Percentiles rank a stretch among this genome's conserved stretches.
Evolutionary conservation across 2,113 vertebrate species (phyloP).

Genomic region (Fulmarus glacialis): DNA sequence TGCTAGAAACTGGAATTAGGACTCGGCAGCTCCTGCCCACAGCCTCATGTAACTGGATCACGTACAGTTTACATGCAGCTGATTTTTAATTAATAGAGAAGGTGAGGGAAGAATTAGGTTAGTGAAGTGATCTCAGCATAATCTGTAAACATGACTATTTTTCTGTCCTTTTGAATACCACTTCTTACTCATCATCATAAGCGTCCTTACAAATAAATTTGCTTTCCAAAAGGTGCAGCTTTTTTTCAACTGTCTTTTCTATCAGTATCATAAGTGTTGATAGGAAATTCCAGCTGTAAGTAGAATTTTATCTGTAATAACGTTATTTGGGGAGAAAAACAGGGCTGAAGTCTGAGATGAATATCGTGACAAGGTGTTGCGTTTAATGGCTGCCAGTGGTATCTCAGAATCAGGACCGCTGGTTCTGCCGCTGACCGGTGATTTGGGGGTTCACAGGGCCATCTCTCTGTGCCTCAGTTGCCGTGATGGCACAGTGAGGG

Average conservation of each 20-base stretch:
- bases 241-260: background rate
- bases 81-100: background rate
- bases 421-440: fast-evolving
- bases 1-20: background rate
- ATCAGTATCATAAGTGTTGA: background rate
- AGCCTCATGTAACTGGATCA: background rate
- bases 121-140: background rate
- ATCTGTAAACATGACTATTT: background rate
- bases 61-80: fast-evolving
- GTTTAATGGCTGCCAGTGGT: background rate
- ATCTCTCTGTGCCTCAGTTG: background rate
- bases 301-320: background rate
- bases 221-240: background rate
- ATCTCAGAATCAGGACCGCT: background rate
- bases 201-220: background rate
- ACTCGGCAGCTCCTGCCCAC: background rate
- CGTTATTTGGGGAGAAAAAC: fast-evolving
- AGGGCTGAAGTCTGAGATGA: background rate
- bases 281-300: background rate
- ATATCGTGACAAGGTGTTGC: background rate
- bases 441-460: background rate
- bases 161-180: background rate
- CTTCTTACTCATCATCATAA: background rate
- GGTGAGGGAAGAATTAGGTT: background rate
- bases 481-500: fast-evolving